These are phyloP conservation scores for Acanthopagrus latus DNA, from an alignment of 2,797 vertebrate species.

Conservation along the genomic window DNA sequence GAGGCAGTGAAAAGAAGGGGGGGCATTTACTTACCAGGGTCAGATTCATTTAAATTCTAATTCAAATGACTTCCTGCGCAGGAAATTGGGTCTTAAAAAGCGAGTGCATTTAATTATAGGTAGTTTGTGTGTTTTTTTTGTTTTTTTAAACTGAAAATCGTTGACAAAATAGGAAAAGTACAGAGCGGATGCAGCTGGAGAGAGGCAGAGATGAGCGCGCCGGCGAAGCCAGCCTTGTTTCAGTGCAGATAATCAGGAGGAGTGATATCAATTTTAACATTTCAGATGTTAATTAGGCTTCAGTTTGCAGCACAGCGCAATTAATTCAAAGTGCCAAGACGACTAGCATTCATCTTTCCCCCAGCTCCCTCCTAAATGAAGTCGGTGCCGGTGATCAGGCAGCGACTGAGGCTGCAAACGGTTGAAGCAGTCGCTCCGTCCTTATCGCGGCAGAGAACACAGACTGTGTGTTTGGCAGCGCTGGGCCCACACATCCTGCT, in stretches of 20 bases:
- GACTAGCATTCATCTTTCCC: conserved; percentile 53
- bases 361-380: conserved; percentile 42
- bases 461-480: conserved; percentile 58
- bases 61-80: conserved; percentile 72
- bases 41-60: conserved; percentile 72
- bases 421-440: conserved; percentile 33
- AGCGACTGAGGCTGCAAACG: conserved; percentile 41
- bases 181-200: conserved; percentile 62
- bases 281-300: conserved; percentile 75
- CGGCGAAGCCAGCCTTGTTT: conserved; percentile 45
- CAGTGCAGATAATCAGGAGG: conserved; percentile 32
- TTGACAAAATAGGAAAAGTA: conserved; percentile 43
- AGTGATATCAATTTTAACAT: conserved; percentile 65
- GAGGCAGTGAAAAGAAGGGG: conserved; percentile 30
- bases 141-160: conserved; percentile 32
- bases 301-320: conserved; percentile 63
- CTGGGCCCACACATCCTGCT: conserved; percentile 66
- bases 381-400: conserved; percentile 49
- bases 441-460: conserved; percentile 48
- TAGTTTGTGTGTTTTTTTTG: conserved; percentile 58
- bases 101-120: conserved; percentile 70
- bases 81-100: conserved; percentile 73
- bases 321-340: conserved; percentile 67
- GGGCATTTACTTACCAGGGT: conserved; percentile 64
- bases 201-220: conserved; percentile 46